Conservation (phyloP, 2,888 invertebrate genomes). For the Deilephila porcellus region DNA sequence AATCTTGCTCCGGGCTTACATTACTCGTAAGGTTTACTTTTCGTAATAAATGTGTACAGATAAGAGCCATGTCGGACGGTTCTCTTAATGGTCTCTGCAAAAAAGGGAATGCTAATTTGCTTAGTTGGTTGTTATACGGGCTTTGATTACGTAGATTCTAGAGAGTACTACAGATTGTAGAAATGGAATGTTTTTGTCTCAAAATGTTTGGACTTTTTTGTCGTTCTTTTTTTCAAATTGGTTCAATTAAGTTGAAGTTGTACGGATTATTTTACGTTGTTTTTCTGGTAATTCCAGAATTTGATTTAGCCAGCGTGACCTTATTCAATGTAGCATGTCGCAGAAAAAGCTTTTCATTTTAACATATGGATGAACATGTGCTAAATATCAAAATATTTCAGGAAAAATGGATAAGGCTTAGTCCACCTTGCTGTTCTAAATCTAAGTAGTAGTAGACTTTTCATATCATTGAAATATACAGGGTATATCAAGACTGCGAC, state of each 20-base stretch:
- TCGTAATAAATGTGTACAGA: slow-evolving; percentile 16
- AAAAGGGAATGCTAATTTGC: slow-evolving; percentile 13
- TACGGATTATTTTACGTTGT: too few species aligned
- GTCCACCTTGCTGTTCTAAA: too few species aligned
- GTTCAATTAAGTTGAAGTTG: not conserved
- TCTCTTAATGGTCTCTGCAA: not conserved
- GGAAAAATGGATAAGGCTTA: too few species aligned
- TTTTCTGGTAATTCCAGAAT: too few species aligned
- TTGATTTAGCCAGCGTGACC: too few species aligned
- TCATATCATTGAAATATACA: too few species aligned
- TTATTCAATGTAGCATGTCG: too few species aligned
- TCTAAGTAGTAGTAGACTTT: too few species aligned
- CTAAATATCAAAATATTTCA: too few species aligned
- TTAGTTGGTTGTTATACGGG: not conserved
- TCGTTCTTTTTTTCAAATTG: not conserved
- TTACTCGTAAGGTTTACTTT: slow-evolving; percentile 3
- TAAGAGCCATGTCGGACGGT: not conserved
- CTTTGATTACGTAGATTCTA: not conserved
- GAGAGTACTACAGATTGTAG: not conserved
- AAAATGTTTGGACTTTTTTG: not conserved
- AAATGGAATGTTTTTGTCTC: not conserved
- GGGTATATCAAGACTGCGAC: too few species aligned
- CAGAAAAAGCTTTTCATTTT: too few species aligned
- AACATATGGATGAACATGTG: too few species aligned
- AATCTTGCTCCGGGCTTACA: not conserved